Evolutionary conservation across 2,797 vertebrate genomes (phyloP).

Genomic region (Hydrolagus colliei): DNA sequence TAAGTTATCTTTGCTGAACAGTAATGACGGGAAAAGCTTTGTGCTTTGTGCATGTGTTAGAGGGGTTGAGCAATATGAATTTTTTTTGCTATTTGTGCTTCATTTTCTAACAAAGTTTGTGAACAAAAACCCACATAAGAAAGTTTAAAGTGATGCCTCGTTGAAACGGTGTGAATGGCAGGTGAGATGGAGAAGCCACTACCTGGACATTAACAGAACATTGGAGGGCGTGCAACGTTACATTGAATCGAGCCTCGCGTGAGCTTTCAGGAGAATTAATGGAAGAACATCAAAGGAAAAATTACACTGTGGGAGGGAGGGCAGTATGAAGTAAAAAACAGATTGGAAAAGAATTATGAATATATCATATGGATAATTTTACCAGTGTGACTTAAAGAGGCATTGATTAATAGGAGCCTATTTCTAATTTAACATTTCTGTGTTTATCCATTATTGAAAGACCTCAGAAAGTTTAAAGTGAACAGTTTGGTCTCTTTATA

Average conservation of each 20-base stretch:
- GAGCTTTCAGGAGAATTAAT: neutral
- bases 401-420: no score
- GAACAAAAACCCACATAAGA: neutral
- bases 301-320: neutral
- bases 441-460: neutral
- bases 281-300: neutral
- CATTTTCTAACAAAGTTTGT: neutral
- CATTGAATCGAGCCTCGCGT: neutral
- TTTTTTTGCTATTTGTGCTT: neutral
- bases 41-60: neutral
- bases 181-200: neutral
- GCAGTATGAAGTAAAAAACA: neutral
- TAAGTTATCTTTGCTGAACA: neutral
- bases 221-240: neutral
- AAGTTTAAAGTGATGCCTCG: neutral
- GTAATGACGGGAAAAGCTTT: neutral
- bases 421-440: neutral
- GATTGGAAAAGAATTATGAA: neutral
- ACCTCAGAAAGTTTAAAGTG: neutral
- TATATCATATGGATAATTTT: neutral
- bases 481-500: no score
- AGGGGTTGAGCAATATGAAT: neutral
- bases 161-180: neutral
- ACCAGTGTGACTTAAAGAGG: neutral
- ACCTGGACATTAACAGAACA: neutral